These are phyloP conservation scores for Irena cyanogastra DNA, from an alignment of 2,113 vertebrate species.

Conservation along the genomic window DNA sequence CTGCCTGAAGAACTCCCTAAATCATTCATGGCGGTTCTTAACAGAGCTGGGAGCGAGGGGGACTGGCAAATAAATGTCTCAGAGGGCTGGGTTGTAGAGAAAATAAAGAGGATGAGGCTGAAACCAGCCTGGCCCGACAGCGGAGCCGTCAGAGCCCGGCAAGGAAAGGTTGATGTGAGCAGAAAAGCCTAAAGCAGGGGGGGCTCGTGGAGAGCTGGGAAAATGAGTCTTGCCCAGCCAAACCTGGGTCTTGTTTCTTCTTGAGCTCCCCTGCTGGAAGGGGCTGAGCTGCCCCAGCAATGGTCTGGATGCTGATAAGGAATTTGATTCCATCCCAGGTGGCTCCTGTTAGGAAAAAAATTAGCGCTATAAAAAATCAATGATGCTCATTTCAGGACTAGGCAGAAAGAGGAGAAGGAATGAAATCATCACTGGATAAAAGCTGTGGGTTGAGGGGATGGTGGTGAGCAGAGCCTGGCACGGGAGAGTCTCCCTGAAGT, in stretches of 20 bases:
- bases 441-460: rapidly evolving
- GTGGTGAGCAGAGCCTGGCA: neutral
- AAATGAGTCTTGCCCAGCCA: neutral
- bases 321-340: neutral
- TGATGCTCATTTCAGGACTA: neutral
- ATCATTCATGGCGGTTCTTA: neutral
- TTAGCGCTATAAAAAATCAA: neutral
- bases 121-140: neutral
- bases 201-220: neutral
- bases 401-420: neutral
- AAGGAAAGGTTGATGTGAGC: neutral
- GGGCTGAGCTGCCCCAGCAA: neutral
- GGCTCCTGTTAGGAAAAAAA: neutral
- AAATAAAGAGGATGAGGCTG: neutral
- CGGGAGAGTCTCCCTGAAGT: rapidly evolving
- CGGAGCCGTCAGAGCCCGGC: rapidly evolving
- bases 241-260: neutral
- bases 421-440: neutral
- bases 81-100: neutral
- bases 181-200: neutral
- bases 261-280: neutral
- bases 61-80: neutral
- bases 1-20: slow-evolving; percentile 5
- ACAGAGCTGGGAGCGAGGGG: neutral
- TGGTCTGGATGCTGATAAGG: neutral